These are phyloP conservation scores for Passer montanus DNA, from an alignment of 2,113 vertebrate species.

Conservation along the genomic window DNA sequence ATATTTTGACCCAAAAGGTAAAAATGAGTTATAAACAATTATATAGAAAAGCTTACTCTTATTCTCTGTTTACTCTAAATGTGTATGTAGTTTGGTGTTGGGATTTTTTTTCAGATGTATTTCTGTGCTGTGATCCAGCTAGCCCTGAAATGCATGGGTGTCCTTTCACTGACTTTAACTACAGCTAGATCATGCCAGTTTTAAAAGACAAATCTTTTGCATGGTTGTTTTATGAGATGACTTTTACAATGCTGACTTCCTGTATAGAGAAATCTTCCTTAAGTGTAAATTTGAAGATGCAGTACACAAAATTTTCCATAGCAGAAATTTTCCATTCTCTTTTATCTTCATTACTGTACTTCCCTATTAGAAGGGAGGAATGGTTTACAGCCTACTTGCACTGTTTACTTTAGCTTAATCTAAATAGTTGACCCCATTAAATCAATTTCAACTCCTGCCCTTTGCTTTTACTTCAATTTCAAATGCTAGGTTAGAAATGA, in stretches of 20 bases:
- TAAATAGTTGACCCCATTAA: constrained; percentile 19
- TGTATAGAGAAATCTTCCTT: neutral
- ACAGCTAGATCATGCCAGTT: neutral
- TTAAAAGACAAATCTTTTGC: neutral
- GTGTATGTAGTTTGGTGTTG: neutral
- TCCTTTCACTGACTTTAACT: neutral
- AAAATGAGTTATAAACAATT: neutral
- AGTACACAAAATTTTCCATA: neutral
- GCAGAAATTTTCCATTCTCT: constrained; percentile 33
- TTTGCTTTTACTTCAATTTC: constrained; percentile 21
- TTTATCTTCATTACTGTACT: constrained; percentile 43
- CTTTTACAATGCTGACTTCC: neutral
- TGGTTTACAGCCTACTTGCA: constrained; percentile 2
- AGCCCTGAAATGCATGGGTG: neutral
- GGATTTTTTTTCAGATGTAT: neutral
- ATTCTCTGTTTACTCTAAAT: neutral
- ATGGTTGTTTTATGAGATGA: neutral
- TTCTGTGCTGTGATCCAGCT: neutral
- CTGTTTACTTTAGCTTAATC: constrained; percentile 50
- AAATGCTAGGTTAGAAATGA: neutral
- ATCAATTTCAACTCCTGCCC: constrained; percentile 45
- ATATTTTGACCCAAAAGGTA: constrained; percentile 41
- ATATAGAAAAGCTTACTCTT: neutral
- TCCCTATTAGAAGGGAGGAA: neutral
- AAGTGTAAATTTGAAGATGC: neutral